Conservation (phyloP, 2,888 invertebrate species). For the Mesoligia furuncula region DNA sequence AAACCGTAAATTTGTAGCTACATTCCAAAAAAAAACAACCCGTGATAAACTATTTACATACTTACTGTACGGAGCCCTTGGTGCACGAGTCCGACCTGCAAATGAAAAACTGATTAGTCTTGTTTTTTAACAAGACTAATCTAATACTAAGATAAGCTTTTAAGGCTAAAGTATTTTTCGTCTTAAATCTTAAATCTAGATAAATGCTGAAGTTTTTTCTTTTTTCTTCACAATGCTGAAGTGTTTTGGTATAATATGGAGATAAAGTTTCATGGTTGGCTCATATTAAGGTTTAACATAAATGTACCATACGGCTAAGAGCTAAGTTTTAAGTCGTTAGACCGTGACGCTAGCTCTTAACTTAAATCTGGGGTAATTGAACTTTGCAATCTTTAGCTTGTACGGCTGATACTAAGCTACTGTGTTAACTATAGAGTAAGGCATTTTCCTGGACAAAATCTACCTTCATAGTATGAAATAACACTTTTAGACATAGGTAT, state of each 20-base stretch:
- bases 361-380: constrained; percentile 16
- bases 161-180: constrained; percentile 25
- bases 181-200: constrained; percentile 48
- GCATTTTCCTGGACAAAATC: not conserved
- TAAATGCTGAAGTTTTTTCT: constrained; percentile 44
- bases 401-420: not conserved
- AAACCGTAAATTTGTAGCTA: no score
- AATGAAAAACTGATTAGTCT: no score
- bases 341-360: constrained; percentile 26
- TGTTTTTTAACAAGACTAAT: constrained; percentile 38
- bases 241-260: constrained; percentile 57
- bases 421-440: not conserved
- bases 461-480: constrained; percentile 2
- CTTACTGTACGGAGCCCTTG: no score
- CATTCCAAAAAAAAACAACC: no score
- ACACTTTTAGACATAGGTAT: not conserved
- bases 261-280: constrained; percentile 59
- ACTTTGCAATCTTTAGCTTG: constrained; percentile 10
- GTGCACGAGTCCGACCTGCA: no score
- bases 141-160: constrained; percentile 41
- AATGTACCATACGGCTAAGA: constrained; percentile 49
- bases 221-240: constrained; percentile 35
- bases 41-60: no score
- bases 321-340: constrained; percentile 9
- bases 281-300: constrained; percentile 56